These are phyloP conservation scores for Emmelina monodactyla DNA, from an alignment of 2,888 invertebrate species.

Conservation along the genomic window DNA sequence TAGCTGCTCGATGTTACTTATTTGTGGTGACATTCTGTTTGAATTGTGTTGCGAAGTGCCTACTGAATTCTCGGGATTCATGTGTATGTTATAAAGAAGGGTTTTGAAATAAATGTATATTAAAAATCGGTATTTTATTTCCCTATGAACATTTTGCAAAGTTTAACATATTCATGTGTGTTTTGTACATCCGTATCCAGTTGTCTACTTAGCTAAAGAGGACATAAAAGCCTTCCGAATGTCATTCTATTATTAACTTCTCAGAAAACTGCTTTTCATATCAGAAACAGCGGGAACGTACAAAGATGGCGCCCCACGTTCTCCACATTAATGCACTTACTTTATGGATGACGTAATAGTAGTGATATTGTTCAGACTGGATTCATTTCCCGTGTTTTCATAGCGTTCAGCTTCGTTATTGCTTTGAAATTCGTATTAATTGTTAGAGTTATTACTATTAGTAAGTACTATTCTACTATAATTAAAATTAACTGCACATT, in stretches of 20 bases:
- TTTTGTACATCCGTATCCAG: too few relatives aligned
- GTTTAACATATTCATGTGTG: too few relatives aligned
- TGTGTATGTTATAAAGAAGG: too few relatives aligned
- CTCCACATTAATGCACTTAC: constrained; percentile 45
- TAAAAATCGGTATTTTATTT: too few relatives aligned
- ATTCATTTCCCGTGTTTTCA: constrained; percentile 35
- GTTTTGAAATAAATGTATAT: too few relatives aligned
- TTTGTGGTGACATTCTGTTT: constrained; percentile 43
- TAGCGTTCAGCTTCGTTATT: constrained; percentile 29
- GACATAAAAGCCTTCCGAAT: constrained; percentile 28
- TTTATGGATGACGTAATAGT: constrained; percentile 49
- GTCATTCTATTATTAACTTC: constrained; percentile 46
- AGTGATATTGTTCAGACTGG: constrained; percentile 37
- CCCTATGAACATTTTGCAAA: too few relatives aligned
- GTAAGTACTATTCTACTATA: too few relatives aligned
- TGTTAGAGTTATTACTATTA: too few relatives aligned
- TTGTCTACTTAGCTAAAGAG: constrained; percentile 16
- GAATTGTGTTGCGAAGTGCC: constrained; percentile 38
- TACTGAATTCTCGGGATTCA: too few relatives aligned
- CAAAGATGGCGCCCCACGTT: constrained; percentile 39
- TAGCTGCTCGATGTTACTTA: constrained; percentile 50
- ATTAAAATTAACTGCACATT: too few relatives aligned
- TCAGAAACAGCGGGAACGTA: constrained; percentile 46
- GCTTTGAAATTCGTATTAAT: too few relatives aligned
- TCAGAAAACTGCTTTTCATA: constrained; percentile 56